phyloP scores from a whole-genome alignment of 2,888 invertebrate genomes.

The Lapara coniferarum region DNA sequence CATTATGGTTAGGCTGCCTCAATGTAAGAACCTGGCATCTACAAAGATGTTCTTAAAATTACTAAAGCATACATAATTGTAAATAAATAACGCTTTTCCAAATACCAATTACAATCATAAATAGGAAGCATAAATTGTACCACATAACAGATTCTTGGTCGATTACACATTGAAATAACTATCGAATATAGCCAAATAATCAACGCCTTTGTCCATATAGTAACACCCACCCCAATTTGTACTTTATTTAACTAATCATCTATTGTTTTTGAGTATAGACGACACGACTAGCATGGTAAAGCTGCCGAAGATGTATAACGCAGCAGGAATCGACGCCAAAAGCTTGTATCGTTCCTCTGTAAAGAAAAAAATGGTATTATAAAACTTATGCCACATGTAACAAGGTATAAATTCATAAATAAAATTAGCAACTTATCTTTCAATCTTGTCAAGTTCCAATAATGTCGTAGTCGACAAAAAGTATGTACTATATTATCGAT shows the following conservation, averaged over 20 bases:
- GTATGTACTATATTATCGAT: neutral
- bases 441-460: neutral
- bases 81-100: too few species aligned
- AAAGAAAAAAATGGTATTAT: conserved; percentile 63
- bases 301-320: conserved; percentile 88
- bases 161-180: neutral
- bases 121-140: neutral
- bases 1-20: too few species aligned
- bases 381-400: conserved; percentile 1
- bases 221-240: neutral
- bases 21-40: too few species aligned
- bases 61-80: too few species aligned
- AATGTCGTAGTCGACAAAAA: neutral
- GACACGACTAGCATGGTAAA: conserved; percentile 86
- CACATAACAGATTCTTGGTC: neutral
- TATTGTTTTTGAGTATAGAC: conserved; percentile 59
- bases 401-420: neutral
- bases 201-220: neutral
- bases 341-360: conserved; percentile 90
- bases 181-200: neutral
- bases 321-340: conserved; percentile 90
- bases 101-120: too few species aligned
- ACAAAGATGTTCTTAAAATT: too few species aligned
- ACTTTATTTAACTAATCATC: conserved; percentile 61
- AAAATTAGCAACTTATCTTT: conserved; percentile 5